Percentiles rank a stretch among this genome's conserved stretches.
Evolutionary conservation across 2,888 invertebrate species (phyloP).

Genomic region (Caenorhabditis auriculariae): DNA sequence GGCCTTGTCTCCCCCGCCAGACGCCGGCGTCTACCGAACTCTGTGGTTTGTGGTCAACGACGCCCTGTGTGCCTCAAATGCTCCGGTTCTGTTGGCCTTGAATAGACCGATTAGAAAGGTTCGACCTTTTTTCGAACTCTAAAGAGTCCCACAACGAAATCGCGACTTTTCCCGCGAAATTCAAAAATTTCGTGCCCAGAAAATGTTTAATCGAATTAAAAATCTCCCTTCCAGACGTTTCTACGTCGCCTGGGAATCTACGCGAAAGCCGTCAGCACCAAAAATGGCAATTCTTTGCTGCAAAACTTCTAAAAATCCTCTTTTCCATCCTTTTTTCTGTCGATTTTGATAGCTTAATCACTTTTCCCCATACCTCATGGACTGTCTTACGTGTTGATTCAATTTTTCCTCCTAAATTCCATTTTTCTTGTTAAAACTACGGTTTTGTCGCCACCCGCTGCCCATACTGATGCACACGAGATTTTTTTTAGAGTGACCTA

Average conservation of each 20-base stretch:
- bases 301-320: constrained; percentile 12
- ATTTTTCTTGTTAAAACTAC: too few relatives aligned
- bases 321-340: too few relatives aligned
- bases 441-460: too few relatives aligned
- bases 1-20: constrained; percentile 38
- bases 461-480: too few relatives aligned
- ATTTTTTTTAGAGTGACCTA: too few relatives aligned
- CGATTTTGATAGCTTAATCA: too few relatives aligned
- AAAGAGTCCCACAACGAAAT: not conserved
- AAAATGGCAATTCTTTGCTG: constrained; percentile 27
- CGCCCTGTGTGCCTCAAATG: constrained; percentile 44
- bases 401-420: too few relatives aligned
- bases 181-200: too few relatives aligned
- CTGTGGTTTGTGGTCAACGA: constrained; percentile 52
- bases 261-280: constrained; percentile 25
- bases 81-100: constrained; percentile 36
- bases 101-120: constrained; percentile 41
- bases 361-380: too few relatives aligned
- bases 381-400: too few relatives aligned
- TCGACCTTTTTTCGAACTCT: not conserved
- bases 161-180: not conserved
- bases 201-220: too few relatives aligned
- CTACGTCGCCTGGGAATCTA: constrained; percentile 14
- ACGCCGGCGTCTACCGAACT: constrained; percentile 43
- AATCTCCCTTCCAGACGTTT: constrained; percentile 26